Evolutionary conservation across 2,797 vertebrate genomes (phyloP).

Genomic region (Pterois miles): DNA sequence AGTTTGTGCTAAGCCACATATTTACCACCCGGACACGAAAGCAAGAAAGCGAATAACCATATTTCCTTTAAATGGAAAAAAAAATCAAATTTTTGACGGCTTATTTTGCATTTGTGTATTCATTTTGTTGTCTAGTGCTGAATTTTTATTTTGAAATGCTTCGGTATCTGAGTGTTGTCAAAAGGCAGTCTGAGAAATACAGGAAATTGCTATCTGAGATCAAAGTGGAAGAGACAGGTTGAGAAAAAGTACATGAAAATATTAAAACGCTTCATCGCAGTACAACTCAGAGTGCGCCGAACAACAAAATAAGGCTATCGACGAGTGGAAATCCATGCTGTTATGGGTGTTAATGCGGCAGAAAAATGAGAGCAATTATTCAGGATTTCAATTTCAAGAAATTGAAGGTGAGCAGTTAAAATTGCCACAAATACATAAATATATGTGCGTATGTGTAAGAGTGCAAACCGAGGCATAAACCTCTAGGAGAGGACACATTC

Average conservation of each 20-base stretch:
- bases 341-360: constrained; percentile 5
- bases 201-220: constrained; percentile 17
- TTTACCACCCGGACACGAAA: not conserved
- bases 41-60: not conserved
- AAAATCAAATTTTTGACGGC: not conserved
- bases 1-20: not conserved
- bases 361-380: constrained; percentile 7
- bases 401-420: not conserved
- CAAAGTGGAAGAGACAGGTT: not conserved
- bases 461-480: not conserved
- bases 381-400: not conserved
- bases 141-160: constrained; percentile 3
- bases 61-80: not conserved
- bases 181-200: constrained; percentile 13
- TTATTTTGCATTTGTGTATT: not conserved
- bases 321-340: not conserved
- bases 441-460: not conserved
- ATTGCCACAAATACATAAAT: not conserved
- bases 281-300: constrained; percentile 6
- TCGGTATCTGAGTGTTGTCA: not conserved
- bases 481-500: not conserved
- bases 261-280: not conserved
- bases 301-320: not conserved
- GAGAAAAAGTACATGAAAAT: not conserved
- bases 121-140: not conserved